A percentile compares a stretch with the other conserved stretches of the same genome.
phyloP scores from a whole-genome alignment of 2,113 vertebrate genomes.

The Pteruthius melanotis region DNA sequence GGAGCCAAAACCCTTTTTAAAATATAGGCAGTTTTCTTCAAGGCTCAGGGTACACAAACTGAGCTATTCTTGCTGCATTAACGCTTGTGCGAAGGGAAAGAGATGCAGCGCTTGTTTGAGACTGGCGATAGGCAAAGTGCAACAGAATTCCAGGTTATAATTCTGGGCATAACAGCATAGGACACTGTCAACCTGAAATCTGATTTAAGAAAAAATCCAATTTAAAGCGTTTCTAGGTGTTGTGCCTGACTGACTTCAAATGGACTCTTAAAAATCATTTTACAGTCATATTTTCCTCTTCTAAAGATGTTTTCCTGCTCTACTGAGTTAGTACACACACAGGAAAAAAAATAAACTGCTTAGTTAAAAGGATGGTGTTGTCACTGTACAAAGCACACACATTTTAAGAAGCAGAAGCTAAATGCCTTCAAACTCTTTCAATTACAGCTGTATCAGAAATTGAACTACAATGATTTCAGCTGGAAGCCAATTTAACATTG shows the following conservation, averaged over 20 bases:
- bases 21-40: neutral
- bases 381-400: neutral
- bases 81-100: neutral
- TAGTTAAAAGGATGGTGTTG: neutral
- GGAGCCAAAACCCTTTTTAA: neutral
- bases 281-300: constrained; percentile 4
- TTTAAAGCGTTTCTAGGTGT: constrained; percentile 20
- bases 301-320: neutral
- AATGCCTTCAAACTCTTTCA: neutral
- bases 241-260: constrained; percentile 20
- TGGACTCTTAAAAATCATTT: constrained; percentile 31
- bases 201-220: neutral
- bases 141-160: neutral
- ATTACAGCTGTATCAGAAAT: neutral
- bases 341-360: neutral
- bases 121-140: neutral
- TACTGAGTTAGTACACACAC: neutral
- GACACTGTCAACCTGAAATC: neutral
- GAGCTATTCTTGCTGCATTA: neutral
- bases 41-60: neutral
- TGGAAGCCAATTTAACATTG: neutral
- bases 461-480: neutral
- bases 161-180: neutral
- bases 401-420: neutral
- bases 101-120: neutral